Evolutionary conservation across 2,888 invertebrate genomes (phyloP), one percentile per base, ranked within the genome.

Genomic region (Dichetophora obliterata): DNA sequence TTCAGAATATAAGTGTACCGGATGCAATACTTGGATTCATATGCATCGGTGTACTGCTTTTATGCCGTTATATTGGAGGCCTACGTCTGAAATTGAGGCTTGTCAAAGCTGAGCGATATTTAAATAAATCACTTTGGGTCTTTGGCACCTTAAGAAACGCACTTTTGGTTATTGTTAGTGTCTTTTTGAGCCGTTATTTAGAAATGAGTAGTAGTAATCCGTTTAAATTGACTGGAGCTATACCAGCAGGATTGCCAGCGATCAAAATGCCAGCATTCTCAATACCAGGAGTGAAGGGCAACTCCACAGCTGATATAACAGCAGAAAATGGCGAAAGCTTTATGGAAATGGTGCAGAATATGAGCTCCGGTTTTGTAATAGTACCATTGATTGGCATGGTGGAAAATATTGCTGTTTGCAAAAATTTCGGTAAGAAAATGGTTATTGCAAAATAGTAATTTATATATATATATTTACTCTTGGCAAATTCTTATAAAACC

Each of bases 331-430:
- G 80, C 0, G 84, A 87, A 65, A 82, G 80, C 37, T 94, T 95
- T 87, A 82, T 91, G 9, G 93, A 95, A 57, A 95, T 96, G 94
- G 90, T 94, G 70, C 91, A 94, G 76, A 92, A 94, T 88, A 90
- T 97, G 84, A 95, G 96, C 66, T 94, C 95, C 57, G 96, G 96
- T 19, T 91, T 97, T 75, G 90, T 95, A 54, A 95, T 98, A 52
- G 92, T 97, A 73, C 96, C 97, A 6, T 90, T 98, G 27, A 93
- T 98, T 83, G 95, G 95, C 27, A 90, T 98, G 73, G 91, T 98
- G 85, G 98, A 98, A 88, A 95, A 96, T 84, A 95, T 97, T 81
- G 95, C 97, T 22, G 96, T 87, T 5, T 86, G 86, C 81, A 86
- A 86, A 75, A 86, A 86, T 1, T 86, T 87, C 27, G 77, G 82